Base-by-base conservation (phyloP, 2,797 vertebrate genomes). In the Pangasius krempfi region DNA sequence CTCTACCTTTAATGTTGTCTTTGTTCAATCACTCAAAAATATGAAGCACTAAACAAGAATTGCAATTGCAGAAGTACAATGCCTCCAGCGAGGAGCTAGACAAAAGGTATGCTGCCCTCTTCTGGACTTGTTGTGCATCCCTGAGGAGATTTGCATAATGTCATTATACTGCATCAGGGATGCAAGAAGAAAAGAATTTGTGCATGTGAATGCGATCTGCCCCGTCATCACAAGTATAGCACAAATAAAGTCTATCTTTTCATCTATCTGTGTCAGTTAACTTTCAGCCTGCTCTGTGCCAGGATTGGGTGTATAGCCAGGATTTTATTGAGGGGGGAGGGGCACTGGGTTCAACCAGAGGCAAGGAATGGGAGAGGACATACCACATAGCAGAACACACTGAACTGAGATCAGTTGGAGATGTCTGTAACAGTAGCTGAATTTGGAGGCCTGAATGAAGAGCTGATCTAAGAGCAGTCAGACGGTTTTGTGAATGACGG, bases 311-410 rank as follows among this genome's bases (percentile, higher is more conserved):
- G 44, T 73, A 7, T 47, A 56, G 25, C 18, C 25, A 10, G 83
- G 16, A 9, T 30, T 60, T 87, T 47, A n/a, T 78, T 10, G 83
- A 44, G 54, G 62, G 60, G 33, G 44, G 84, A 56, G 27, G 56
- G 54, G 40, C 50, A 73, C 68, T 64, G 68, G 47, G 88, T 89
- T 89, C 88, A 89, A 72, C 56, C 70, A 86, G 70, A 89, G 88
- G 85, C 33, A 30, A 87, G 79, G 70, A 86, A 84, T 76, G 72
- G 88, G 88, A 87, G 88, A 81, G 58, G 37, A 83, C 33, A 84
- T 47, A 83, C 27, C 52, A 75, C 4, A 20, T 27, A 79, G 37
- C 18, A 22, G 52, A 80, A 80, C 33, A 62, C 25, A 20, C 79
- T 47, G 66, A 78, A 78, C 73, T 84, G 52, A 2, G 25, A 25